Conservation (phyloP, 2,113 vertebrate genomes). For the Ahaetulla prasina region DNA sequence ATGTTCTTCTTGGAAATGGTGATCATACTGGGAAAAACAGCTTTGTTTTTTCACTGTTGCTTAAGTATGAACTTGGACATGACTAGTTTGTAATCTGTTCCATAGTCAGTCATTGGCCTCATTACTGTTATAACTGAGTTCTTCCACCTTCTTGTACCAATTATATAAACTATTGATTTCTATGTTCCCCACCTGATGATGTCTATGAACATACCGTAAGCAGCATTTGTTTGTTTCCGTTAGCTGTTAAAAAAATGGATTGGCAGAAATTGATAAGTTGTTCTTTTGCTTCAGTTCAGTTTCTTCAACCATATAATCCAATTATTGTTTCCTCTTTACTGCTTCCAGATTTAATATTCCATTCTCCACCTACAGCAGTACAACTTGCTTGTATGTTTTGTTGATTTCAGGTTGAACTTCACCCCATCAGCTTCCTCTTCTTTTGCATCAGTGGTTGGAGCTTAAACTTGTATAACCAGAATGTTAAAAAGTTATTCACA, state of each 20-base stretch:
- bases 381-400: not conserved
- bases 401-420: not conserved
- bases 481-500: not conserved
- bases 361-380: not conserved
- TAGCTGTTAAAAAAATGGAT: not conserved
- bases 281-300: not conserved
- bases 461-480: not conserved
- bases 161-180: not conserved
- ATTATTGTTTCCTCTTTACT: not conserved
- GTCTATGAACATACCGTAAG: not conserved
- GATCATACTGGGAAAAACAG: not conserved
- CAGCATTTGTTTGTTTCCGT: not conserved
- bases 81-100: not conserved
- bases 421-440: not conserved
- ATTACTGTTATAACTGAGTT: not conserved
- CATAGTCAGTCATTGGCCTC: not conserved
- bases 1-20: not conserved
- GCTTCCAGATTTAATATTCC: not conserved
- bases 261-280: not conserved
- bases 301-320: not conserved
- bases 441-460: not conserved
- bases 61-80: not conserved
- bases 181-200: not conserved
- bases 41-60: not conserved
- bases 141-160: not conserved